Evolutionary conservation across 2,797 vertebrate genomes (phyloP), one percentile per base, ranked within the genome.

Genomic region (Pempheris klunzingeri): DNA sequence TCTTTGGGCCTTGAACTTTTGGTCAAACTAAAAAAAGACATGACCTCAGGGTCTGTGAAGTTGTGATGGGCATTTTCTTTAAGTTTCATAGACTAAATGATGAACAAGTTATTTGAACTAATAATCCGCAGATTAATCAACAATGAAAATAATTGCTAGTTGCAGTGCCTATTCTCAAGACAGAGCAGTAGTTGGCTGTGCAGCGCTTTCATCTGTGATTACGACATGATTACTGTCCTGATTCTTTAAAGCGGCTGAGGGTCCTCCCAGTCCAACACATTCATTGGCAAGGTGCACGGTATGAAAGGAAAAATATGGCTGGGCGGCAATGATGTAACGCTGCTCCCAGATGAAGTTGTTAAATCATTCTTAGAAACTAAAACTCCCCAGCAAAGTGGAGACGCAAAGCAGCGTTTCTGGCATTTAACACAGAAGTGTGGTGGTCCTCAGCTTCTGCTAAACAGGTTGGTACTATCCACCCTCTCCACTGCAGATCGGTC

Each of bases 361-460:
- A 90, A 90, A 80, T 90, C 73, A 77, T 86, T 88, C 73, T 77
- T 62, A 65, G 75, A 81, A 90, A 72, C 75, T 43, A 9, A 80
- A 88, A 59, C 78, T 74, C 75, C 69, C 34, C 34, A 30, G 74
- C 66, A 80, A 60, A 57, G 52, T 15, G 32, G 65, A 58, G 58
- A 64, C n/a, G 30, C 44, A 61, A 26, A 76, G 81, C 57, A 38
- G n/a, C 58, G 67, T 71, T 77, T 81, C 73, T 76, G 79, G 80
- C 78, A 76, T 46, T 62, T 49, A 70, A 41, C 60, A 2, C 74
- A 4, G 61, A 77, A 15, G 71, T 62, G 74, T 43, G 78, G 87
- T 85, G 87, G 78, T 80, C 87, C 85, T 80, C 39, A 24, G 67
- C 78, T 79, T 90, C 87, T 90, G 86, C 69, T 87, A 80, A 92